Base-by-base conservation (phyloP, 2,888 invertebrate species). In the Melitaea athalia region DNA sequence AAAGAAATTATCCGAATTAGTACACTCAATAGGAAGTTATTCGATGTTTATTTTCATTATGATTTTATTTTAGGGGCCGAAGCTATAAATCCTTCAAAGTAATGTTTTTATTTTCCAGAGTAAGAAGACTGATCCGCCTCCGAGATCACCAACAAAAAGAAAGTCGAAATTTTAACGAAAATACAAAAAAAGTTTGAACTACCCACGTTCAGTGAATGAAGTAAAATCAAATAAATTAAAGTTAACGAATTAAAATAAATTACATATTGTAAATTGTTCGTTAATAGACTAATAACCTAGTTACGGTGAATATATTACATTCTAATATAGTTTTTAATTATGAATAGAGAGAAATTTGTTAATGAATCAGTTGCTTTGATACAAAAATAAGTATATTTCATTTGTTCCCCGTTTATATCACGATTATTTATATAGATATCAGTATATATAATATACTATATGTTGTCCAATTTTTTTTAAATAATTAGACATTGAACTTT, bases 121-220 rank as follows among this genome's bases (percentile, higher is more conserved):
- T 60, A 91, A 91, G 88, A 92, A 92, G 89, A 88, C 91, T 89
- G 91, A 91, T 38, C 81, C 85, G 17, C 87, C 88, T 0, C 83
- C 87, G 5, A 83, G 89, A 72, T 89, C 91, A 55, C 90, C 92
- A 3, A 84, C 86, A 12, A 92, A 92, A 77, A 81, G 91, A 79
- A 92, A 91, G 83, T 81, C 87, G 3, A 91, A 91, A 80, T 79
- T 78, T 71, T 87, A 88, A 81, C 57, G 59, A 63, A 66, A 5
- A 53, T 3, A 5, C 1, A 5, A 38, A 38, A 38, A 7, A 38
- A 38, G 38, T 38, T 38, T 5, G 53, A 60, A 53, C 64, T 55
- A 64, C 61, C 64, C 64, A 68, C 68, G 31, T n/a, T 10, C 17
- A 31, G 59, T 60, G 45, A 50, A 43, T 12, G 57, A 49, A 43